phyloP scores from a whole-genome alignment of 2,113 vertebrate species.

The Melanocharis versteri region DNA sequence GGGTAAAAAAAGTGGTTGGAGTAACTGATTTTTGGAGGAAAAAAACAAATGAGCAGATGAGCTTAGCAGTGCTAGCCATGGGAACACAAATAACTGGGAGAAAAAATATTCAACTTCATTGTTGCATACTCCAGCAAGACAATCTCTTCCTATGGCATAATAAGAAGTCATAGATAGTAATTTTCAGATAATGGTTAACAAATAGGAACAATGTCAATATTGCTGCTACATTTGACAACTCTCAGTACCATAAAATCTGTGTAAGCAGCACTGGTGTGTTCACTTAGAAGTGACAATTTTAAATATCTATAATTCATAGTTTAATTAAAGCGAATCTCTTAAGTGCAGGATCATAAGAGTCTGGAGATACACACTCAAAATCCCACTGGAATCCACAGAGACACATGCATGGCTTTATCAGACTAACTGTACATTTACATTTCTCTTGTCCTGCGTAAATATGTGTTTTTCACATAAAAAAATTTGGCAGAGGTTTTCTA shows the following conservation, averaged over 20 bases:
- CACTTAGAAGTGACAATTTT: not conserved
- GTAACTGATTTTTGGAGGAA: not conserved
- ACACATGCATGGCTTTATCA: not conserved
- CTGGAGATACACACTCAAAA: not conserved
- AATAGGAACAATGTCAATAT: not conserved
- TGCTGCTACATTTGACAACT: not conserved
- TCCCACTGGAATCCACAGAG: not conserved
- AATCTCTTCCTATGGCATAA: not conserved
- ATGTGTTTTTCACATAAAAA: not conserved
- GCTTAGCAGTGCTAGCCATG: not conserved
- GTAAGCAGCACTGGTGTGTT: not conserved
- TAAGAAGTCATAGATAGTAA: not conserved
- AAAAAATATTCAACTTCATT: not conserved
- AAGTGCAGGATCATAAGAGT: not conserved
- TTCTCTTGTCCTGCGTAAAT: not conserved
- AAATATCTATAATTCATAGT: not conserved
- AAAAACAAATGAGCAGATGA: not conserved
- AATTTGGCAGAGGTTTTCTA: not conserved
- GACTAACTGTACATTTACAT: not conserved
- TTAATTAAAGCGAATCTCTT: not conserved
- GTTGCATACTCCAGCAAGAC: not conserved
- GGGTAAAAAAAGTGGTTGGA: fast-evolving
- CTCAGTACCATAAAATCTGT: not conserved
- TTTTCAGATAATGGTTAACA: not conserved
- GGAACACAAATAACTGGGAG: not conserved